Evolutionary conservation across 1,140 invertebrate genomes (phyloP).

Genomic region (Drosophila ficusphila): DNA sequence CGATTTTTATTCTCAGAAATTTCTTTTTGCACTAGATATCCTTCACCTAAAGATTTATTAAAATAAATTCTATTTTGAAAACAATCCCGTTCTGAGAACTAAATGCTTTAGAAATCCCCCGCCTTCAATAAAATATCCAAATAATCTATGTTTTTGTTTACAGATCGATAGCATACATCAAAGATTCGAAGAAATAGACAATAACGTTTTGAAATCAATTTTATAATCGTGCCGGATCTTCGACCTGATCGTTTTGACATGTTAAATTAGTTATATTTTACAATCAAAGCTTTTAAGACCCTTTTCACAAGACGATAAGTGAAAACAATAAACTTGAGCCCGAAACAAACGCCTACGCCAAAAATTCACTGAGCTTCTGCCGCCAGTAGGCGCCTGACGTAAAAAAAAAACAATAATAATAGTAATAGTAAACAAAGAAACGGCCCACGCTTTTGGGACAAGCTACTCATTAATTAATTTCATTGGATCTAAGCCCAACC

Average conservation of each 20-base stretch:
- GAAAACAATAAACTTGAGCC: slow-evolving; percentile 39
- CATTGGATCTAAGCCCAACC: slow-evolving; percentile 55
- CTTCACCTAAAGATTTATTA: too few relatives aligned
- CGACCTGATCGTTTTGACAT: slow-evolving; percentile 16
- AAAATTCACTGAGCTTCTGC: slow-evolving; percentile 7
- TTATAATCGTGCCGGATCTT: slow-evolving; percentile 25
- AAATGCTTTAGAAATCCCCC: background rate
- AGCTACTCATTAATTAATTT: slow-evolving; percentile 64
- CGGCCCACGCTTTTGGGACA: slow-evolving; percentile 23
- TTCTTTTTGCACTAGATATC: too few relatives aligned
- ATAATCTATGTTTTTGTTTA: background rate
- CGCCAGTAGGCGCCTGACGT: background rate
- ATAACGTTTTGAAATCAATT: slow-evolving; percentile 18
- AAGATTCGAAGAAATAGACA: background rate
- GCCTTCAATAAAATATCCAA: background rate
- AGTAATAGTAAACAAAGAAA: slow-evolving; percentile 18
- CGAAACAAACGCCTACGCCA: slow-evolving; percentile 20
- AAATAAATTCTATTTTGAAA: background rate
- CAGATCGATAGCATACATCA: background rate
- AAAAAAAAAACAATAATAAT: background rate
- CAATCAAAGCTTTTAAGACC: slow-evolving; percentile 37
- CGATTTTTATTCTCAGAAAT: too few relatives aligned
- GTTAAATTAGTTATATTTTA: slow-evolving; percentile 33
- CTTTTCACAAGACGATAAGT: slow-evolving; percentile 41
- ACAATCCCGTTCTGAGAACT: background rate